Evolutionary conservation across 1,140 invertebrate genomes (phyloP), one percentile per base, ranked within the genome.

Genomic region (Myzus persicae): DNA sequence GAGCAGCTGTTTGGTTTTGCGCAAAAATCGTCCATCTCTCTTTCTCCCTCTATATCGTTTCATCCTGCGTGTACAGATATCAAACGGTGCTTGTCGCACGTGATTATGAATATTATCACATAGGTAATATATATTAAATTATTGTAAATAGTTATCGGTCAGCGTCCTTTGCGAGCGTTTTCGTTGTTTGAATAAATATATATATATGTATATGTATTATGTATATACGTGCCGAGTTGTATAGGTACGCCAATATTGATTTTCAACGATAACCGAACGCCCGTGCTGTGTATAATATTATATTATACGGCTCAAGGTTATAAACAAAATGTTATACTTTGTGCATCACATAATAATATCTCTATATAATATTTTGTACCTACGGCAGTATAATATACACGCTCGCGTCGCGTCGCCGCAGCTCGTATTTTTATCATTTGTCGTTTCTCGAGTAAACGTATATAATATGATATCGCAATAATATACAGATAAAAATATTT

Each of bases 181-280:
- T 81, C 38, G 90, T 42, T 1, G 51, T 20, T 24, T 8, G 22
- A 38, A 2, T 20, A 76, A n/a, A 36, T 36, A 36, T 20, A 76
- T 36, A n/a, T n/a, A 67, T 67, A 36, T 38, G 9, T 22, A 18
- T 38, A 38, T 36, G n/a, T n/a, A 59, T 59, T 31, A 44, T 8
- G 31, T 31, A 67, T 59, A 38, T 22, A 40, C 6, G 48, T 90
- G 7, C 14, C n/a, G 31, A 76, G 59, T n/a, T 90, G 11, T 87
- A n/a, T 38, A 89, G 46, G 88, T 89, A 54, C 18, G 36, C 36
- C 46, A 8, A 85, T 93, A 93, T 93, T 93, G 91, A 93, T 93
- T 93, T 93, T 93, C 36, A 18, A 82, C 91, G 48, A 93, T 93
- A 93, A 84, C 91, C 81, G 36, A 54, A 93, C 81, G 81, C 81